Evolutionary conservation across 2,797 vertebrate genomes (phyloP), one percentile per base, ranked within the genome.

Genomic region (Enteromius afrohamiltoni): DNA sequence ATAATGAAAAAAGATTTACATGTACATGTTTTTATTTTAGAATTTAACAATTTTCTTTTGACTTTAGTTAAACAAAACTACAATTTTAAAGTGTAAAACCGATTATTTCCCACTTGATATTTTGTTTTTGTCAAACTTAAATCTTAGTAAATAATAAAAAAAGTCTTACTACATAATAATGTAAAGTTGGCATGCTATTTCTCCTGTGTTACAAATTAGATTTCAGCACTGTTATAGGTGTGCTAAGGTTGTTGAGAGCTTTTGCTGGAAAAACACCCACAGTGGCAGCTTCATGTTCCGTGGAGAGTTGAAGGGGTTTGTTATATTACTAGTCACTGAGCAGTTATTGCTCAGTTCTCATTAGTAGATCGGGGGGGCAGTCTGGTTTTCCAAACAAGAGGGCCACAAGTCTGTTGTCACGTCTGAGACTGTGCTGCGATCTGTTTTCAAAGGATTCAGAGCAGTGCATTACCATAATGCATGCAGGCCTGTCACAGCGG

Each of bases 381-480:
- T 17, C 55, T 47, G 68, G 62, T 42, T 67, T 78, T 17, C 19
- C 21, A 60, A 34, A 64, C 45, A 29, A 60, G 75, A 77, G 49
- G 62, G 65, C 68, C 34, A 79, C 73, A 53, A 73, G 69, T 31
- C 75, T 80, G 58, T 76, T 68, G 67, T 82, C n/a, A 73, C 47
- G 16, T 78, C 62, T 83, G 80, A 83, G 75, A 79, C 70, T 58
- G 31, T 26, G 40, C 74, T 80, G 42, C 37, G 71, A 78, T 80
- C 71, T 87, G 71, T 88, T 87, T 83, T 83, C 55, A 75, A 80
- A 55, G 75, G 83, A 68, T 80, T 77, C 29, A 82, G n/a, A 34
- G 21, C 55, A 49, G 49, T 37, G 31, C 69, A 83, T 86, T 87
- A 84, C 79, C 70, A 82, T 87, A 87, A 88, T 86, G 68, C 65